Conservation (phyloP, 92 coral and sea anemone genomes). For the Phenganax subtilis region DNA sequence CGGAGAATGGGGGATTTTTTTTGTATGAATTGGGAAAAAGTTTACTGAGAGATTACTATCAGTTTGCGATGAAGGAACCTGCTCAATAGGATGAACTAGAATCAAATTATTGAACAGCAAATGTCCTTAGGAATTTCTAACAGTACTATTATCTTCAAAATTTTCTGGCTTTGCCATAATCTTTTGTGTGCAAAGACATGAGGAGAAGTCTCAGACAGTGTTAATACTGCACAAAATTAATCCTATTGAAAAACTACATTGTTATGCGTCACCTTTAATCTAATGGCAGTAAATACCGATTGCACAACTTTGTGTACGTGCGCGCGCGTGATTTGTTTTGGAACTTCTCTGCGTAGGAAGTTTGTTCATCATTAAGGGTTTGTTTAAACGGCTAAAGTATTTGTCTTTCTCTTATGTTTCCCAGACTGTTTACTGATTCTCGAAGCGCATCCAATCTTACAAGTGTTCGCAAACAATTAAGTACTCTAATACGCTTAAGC, state of each 20-base stretch:
- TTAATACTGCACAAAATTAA: conserved; percentile 15
- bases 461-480: conserved; percentile 29
- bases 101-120: too few relatives aligned
- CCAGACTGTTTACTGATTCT: conserved; percentile 22
- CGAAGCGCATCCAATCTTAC: conserved; percentile 26
- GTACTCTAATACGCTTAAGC: conserved; percentile 26
- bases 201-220: conserved; percentile 1
- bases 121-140: not conserved
- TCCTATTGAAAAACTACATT: conserved; percentile 20
- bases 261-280: conserved; percentile 21
- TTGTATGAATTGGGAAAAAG: too few relatives aligned
- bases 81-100: too few relatives aligned
- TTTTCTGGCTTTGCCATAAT: not conserved
- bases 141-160: not conserved
- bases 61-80: too few relatives aligned
- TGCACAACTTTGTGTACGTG: not conserved
- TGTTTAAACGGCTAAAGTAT: not conserved
- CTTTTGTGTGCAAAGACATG: conserved; percentile 11
- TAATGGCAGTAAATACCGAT: not conserved
- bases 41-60: too few relatives aligned
- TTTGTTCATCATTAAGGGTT: not conserved
- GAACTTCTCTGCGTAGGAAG: not conserved
- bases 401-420: not conserved
- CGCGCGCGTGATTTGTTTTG: not conserved
- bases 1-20: too few relatives aligned